Percentiles rank a stretch among this genome's conserved stretches.
Conservation (phyloP, 2,113 vertebrate genomes). For the Platanista minor region DNA sequence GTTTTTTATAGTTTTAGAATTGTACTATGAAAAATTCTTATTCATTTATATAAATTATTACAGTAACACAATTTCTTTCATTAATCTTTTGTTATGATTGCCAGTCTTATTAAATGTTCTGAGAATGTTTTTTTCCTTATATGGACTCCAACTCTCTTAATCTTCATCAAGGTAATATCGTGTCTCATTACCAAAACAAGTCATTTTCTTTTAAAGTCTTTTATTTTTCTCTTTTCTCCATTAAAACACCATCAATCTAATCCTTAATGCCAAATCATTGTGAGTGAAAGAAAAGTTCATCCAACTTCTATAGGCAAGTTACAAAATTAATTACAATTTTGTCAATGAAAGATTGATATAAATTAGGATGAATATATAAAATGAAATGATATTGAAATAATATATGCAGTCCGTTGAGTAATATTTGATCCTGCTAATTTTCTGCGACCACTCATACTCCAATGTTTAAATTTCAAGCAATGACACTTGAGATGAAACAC, state of each 20-base stretch:
- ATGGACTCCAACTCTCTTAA: background rate
- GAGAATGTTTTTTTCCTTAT: background rate
- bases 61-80: background rate
- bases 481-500: background rate
- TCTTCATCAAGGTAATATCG: constrained; percentile 53
- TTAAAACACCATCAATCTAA: constrained; percentile 44
- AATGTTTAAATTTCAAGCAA: constrained; percentile 30
- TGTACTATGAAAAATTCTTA: background rate
- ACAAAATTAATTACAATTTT: constrained; percentile 51
- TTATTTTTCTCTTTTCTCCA: constrained; percentile 23
- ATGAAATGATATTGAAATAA: constrained; percentile 22
- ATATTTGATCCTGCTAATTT: constrained; percentile 7
- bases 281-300: constrained; percentile 31
- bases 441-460: background rate
- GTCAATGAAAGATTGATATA: constrained; percentile 1
- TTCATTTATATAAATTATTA: background rate
- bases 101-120: background rate
- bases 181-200: constrained; percentile 46
- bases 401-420: background rate
- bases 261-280: background rate
- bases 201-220: constrained; percentile 26
- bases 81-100: background rate
- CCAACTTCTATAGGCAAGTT: background rate
- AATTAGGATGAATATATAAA: background rate
- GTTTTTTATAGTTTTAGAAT: background rate